Evolutionary conservation across 2,888 invertebrate species (phyloP).

Genomic region (Sinopyrophorus schimmeli): DNA sequence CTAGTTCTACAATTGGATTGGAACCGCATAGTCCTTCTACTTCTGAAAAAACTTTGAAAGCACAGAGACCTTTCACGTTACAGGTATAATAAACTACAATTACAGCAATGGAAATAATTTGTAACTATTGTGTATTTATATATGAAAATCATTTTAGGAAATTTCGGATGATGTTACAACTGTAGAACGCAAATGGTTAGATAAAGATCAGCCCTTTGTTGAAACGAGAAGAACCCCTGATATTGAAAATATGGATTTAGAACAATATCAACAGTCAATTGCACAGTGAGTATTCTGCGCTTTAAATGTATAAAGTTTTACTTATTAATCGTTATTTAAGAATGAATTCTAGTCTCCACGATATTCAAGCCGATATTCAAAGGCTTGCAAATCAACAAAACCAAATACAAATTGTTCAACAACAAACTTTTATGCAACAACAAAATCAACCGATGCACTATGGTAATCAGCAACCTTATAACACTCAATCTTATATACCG

Average conservation of each 20-base stretch:
- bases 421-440: constrained; percentile 62
- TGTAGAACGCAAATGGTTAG: constrained; percentile 70
- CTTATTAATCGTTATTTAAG: constrained; percentile 50
- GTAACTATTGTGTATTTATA: too few relatives aligned
- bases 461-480: constrained; percentile 51
- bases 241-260: constrained; percentile 80
- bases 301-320: constrained; percentile 15
- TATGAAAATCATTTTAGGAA: too few relatives aligned
- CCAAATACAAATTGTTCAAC: constrained; percentile 68
- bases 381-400: constrained; percentile 82
- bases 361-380: constrained; percentile 93
- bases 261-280: constrained; percentile 65
- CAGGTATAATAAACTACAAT: constrained; percentile 55
- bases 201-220: constrained; percentile 62
- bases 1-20: constrained; percentile 49
- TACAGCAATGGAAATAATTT: too few relatives aligned
- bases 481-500: constrained; percentile 60
- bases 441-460: constrained; percentile 55
- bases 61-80: constrained; percentile 63
- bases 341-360: constrained; percentile 92
- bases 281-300: constrained; percentile 67
- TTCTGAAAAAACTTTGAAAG: constrained; percentile 56
- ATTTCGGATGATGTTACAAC: constrained; percentile 61
- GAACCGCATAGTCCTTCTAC: constrained; percentile 49
- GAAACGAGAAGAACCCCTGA: constrained; percentile 73